Percentiles rank a stretch among this genome's conserved stretches.
Conservation (phyloP, 2,797 vertebrate genomes). For the Aplochiton taeniatus region DNA sequence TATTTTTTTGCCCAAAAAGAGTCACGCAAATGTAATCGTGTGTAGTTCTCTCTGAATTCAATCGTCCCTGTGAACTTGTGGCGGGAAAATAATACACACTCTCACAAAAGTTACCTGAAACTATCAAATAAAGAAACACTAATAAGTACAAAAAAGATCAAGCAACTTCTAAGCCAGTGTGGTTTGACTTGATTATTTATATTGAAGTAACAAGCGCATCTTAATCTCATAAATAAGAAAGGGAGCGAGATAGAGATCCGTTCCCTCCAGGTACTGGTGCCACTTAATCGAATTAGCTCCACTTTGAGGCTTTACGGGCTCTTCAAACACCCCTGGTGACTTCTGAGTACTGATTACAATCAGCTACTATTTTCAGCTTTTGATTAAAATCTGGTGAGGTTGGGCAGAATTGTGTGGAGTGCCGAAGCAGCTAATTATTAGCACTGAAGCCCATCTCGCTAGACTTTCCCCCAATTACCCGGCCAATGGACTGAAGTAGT, state of each 20-base stretch:
- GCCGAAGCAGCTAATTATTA: slow-evolving; percentile 78
- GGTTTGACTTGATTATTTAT: slow-evolving; percentile 77
- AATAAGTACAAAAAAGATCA: slow-evolving; percentile 54
- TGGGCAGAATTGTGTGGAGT: slow-evolving; percentile 69
- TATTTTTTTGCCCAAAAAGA: too few relatives aligned
- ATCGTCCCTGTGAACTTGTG: too few relatives aligned
- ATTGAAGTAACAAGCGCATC: slow-evolving; percentile 76
- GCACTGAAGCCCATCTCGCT: slow-evolving; percentile 58
- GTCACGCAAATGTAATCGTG: too few relatives aligned
- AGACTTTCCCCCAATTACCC: slow-evolving; percentile 49
- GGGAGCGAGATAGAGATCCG: slow-evolving; percentile 73
- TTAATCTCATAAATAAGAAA: slow-evolving; percentile 82
- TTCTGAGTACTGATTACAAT: slow-evolving; percentile 82
- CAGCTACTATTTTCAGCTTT: slow-evolving; percentile 80
- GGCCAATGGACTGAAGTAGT: slow-evolving; percentile 62
- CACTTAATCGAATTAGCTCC: slow-evolving; percentile 83
- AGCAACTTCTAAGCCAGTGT: slow-evolving; percentile 70
- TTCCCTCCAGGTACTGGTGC: slow-evolving; percentile 79
- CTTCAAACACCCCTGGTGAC: slow-evolving; percentile 82
- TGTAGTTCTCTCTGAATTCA: too few relatives aligned
- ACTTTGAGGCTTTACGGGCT: slow-evolving; percentile 75
- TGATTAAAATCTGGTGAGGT: slow-evolving; percentile 81
- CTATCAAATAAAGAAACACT: slow-evolving; percentile 61
- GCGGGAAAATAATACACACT: neutral
- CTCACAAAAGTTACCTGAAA: slow-evolving; percentile 59